Base-by-base conservation (phyloP, 2,888 invertebrate genomes). In the Axea sp. region DNA sequence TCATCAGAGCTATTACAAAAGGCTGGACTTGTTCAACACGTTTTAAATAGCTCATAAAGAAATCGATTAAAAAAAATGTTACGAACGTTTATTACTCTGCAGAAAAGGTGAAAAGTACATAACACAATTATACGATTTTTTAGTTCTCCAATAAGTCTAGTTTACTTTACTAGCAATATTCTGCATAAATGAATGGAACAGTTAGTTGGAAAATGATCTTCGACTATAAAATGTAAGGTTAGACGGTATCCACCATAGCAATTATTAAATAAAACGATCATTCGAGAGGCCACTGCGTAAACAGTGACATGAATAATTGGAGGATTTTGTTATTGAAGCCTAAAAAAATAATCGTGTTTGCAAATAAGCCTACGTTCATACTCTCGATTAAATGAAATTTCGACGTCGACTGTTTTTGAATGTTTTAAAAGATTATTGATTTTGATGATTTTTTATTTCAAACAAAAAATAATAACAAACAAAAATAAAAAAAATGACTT, bases 21-120 rank as follows among this genome's bases (percentile, higher is more conserved):
- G 64, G 64, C 55, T 57, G 26, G 65, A 59, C 65, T 65, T 53
- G 65, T 72, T 72, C 28, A 59, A 64, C 71, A 72, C 71, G 71
- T 57, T 72, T 72, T 64, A 64, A 72, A 72, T 72, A 57, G 71
- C 64, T 51, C 57, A 37, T 72, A 72, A 72, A 72, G 64, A 51
- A 35, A 64, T 19, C 33, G 41, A 51, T 47, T 24, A 19, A 64
- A 62, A 60, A 72, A 69, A 69, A 33, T 35, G 39, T 43, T 69
- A 45, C 35, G 28, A 55, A 62, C 60, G 39, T 64, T 72, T 72
- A 64, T 64, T 57, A 47, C 49, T 15, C 11, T 15, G 41, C 37
- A 39, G 51, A 45, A 69, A 57, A 31, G 62, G 62, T 37, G 57
- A 55, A 55, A 37, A 71, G 47, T 41, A 57, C 55, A 55, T 41